phyloP scores from a whole-genome alignment of 1,140 invertebrate genomes.

The Drosophila kurseongensis region DNA sequence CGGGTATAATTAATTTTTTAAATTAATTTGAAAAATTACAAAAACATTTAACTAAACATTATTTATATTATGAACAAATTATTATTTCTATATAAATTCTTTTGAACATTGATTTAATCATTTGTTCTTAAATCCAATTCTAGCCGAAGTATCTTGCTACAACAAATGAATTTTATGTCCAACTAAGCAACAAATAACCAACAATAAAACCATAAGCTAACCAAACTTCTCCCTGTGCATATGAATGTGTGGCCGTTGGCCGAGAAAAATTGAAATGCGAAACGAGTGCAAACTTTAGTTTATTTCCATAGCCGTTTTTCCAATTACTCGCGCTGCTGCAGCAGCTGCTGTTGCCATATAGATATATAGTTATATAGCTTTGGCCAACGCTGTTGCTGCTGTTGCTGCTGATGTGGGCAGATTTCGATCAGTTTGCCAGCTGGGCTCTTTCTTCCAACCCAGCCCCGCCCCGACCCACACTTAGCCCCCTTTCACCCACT shows the following conservation, averaged over 20 bases:
- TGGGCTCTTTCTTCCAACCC: conserved; percentile 21
- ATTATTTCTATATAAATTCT: no score
- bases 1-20: no score
- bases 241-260: conserved; percentile 43
- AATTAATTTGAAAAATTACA: no score
- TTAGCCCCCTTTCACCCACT: conserved; percentile 42
- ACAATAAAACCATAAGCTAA: no score
- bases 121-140: no score
- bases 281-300: conserved; percentile 78
- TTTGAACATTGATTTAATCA: no score
- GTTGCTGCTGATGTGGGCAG: conserved; percentile 68
- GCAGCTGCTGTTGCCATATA: conserved; percentile 31
- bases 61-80: no score
- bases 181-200: no score
- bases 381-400: conserved; percentile 7
- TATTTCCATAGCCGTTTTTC: conserved; percentile 78
- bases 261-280: conserved; percentile 64
- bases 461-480: conserved; percentile 6
- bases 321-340: conserved; percentile 66
- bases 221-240: conserved; percentile 9
- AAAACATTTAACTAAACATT: no score
- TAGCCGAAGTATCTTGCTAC: no score
- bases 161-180: no score
- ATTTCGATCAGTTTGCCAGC: conserved; percentile 57
- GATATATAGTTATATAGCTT: background rate